Base-by-base conservation (phyloP, 2,888 invertebrate species). In the Sinhomidia bicolor region DNA sequence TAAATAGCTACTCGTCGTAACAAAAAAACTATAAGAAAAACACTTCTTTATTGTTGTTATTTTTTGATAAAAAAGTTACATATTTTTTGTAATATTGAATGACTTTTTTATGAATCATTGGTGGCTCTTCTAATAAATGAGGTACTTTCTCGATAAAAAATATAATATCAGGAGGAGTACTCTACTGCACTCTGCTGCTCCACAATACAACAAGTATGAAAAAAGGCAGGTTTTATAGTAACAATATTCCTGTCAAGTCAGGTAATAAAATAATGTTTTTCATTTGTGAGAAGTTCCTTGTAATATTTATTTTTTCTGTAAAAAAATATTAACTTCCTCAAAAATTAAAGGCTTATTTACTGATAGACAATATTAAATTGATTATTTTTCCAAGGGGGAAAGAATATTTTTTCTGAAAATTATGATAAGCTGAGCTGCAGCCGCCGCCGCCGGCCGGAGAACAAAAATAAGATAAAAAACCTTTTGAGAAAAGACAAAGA, bases 81-180 rank as follows among this genome's bases (percentile, higher is more conserved):
- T 36, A 29, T 62, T 14, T 62, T 1, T 29, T 29, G 10, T 44
- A 12, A 9, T 44, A 44, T 44, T 71, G 71, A 71, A 71, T 54
- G 71, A 2, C 29, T 71, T n/a, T 41, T 71, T 17, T 62, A 32
- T 26, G 54, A 51, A 78, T 78, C 54, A 78, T 78, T 78, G 32
- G 76, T 51, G 26, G 51, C 29, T 23, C n/a, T n/a, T n/a, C n/a
- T n/a, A 20, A 44, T 71, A 44, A 14, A 54, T 54, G 74, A 26
- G 74, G n/a, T 51, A 54, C 51, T 78, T 78, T 78, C 76, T 71
- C 71, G 26, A 71, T 71, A 44, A 71, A 71, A 62, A 78, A 51
- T 32, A 41, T 71, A 71, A 10, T 10, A n/a, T 41, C 3, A 20
- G 14, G 0, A 36, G 10, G 20, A 71, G n/a, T 41, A 41, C 41